phyloP scores from a whole-genome alignment of 2,113 vertebrate genomes.

The Hippocampus comes region DNA sequence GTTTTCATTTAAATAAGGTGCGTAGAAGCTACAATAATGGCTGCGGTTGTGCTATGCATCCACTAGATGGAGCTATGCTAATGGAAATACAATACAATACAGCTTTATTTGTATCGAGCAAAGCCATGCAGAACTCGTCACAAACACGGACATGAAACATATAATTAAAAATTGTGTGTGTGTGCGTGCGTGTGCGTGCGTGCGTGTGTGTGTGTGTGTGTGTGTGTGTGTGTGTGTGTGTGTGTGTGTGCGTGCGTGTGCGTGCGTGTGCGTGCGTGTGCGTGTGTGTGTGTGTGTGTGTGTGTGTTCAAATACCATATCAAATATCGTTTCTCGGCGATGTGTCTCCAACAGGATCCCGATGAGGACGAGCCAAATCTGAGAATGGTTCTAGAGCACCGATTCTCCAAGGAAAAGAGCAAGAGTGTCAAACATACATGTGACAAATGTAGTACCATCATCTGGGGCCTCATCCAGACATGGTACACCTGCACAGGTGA shows the following conservation, averaged over 20 bases:
- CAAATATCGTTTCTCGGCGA: not conserved
- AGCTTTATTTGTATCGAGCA: too few species aligned
- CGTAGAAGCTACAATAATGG: too few species aligned
- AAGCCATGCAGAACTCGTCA: too few species aligned
- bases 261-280: not conserved
- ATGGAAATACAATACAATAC: too few species aligned
- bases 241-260: not conserved
- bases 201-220: not conserved
- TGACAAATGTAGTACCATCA: constrained; percentile 91
- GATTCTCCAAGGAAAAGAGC: constrained; percentile 97
- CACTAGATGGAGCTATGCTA: too few species aligned
- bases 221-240: not conserved
- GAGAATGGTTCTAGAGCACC: constrained; percentile 85
- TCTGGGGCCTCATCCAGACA: constrained; percentile 98
- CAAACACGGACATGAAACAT: too few species aligned
- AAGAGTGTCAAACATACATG: constrained; percentile 95
- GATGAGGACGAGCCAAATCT: constrained; percentile 91
- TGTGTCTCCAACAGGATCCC: constrained; percentile 77
- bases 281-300: not conserved
- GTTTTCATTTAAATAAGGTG: too few species aligned
- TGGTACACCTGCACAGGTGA: constrained; percentile 98
- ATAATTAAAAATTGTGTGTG: not conserved
- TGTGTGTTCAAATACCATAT: not conserved
- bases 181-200: not conserved
- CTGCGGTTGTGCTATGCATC: too few species aligned